Evolutionary conservation across 2,888 invertebrate genomes (phyloP).

Genomic region (Ypsolopha sequella): DNA sequence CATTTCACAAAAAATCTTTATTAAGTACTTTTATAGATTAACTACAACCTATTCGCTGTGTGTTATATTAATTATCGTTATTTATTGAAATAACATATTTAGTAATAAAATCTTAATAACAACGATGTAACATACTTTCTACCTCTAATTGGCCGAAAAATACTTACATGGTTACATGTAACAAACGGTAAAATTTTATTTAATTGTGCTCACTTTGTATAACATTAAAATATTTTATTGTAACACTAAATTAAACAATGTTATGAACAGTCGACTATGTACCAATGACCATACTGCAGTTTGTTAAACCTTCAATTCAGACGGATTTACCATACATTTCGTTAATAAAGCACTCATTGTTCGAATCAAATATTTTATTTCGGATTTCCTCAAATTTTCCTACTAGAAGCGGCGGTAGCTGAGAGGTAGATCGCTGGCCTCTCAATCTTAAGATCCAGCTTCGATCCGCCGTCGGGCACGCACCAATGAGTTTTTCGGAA

Average conservation of each 20-base stretch:
- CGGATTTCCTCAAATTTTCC: no score
- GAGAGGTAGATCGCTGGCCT: no score
- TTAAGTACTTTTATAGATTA: not conserved
- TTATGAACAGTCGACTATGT: not conserved
- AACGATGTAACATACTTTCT: no score
- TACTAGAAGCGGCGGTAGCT: no score
- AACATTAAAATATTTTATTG: not conserved
- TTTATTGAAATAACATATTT: no score
- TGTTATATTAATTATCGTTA: no score
- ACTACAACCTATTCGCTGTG: not conserved
- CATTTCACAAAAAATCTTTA: not conserved
- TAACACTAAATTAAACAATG: not conserved
- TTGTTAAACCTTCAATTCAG: constrained; percentile 1
- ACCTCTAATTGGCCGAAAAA: not conserved
- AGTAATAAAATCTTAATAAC: no score
- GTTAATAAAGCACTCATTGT: constrained; percentile 71
- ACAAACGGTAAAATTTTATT: not conserved
- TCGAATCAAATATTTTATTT: constrained; percentile 25
- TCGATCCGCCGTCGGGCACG: no score
- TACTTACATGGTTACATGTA: no score
- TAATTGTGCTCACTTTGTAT: constrained; percentile 5
- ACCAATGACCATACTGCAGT: not conserved
- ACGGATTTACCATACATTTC: constrained; percentile 52
- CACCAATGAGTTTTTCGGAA: no score
- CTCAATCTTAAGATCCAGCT: no score